Base-by-base conservation (phyloP, 1,140 invertebrate species). In the Nephila pilipes region DNA sequence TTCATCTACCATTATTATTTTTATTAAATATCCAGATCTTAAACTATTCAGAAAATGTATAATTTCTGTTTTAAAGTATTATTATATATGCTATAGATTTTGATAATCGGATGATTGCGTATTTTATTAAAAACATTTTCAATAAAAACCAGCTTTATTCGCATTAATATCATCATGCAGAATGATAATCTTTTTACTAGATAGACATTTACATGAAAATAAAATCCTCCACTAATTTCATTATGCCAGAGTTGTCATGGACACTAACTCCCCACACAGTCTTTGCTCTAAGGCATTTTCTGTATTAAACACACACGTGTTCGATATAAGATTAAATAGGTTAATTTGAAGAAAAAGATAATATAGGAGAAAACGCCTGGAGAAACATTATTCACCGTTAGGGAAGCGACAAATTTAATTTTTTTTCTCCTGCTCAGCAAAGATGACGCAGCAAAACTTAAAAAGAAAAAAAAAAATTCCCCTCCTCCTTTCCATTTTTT, bases 301-400 rank as follows among this genome's bases (percentile, higher is more conserved):
- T 16, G 29, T 32, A 32, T 8, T 14, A 32, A 69, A 69, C 25
- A 69, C 10, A 29, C 65, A 69, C 25, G 14, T 29, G 29, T 32
- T 69, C 25, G 25, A 16, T 32, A 69, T 69, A 69, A 16, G 12
- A 32, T 32, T 69, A 32, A 32, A 10, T 69, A 32, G 65, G 65
- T 32, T 69, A 69, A 69, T 69, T 69, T 69, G 29, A 29, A 69
- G 65, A 32, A 69, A 36, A 29, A 32, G 14, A 32, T 36, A 69
- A 69, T 32, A 38, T 22, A 54, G 8, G 69, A 22, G 32, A 81
- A 81, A 81, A 25, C 22, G 38, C 79, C 38, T 20, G 38, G 38
- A 54, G 79, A 81, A 81, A 81, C 46, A 81, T 25, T 54, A 54
- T 81, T 81, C 38, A 20, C 75, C 29, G 29, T 80, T 38, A 80